Conservation (phyloP, 2,888 invertebrate species). For the Odontothrips loti region DNA sequence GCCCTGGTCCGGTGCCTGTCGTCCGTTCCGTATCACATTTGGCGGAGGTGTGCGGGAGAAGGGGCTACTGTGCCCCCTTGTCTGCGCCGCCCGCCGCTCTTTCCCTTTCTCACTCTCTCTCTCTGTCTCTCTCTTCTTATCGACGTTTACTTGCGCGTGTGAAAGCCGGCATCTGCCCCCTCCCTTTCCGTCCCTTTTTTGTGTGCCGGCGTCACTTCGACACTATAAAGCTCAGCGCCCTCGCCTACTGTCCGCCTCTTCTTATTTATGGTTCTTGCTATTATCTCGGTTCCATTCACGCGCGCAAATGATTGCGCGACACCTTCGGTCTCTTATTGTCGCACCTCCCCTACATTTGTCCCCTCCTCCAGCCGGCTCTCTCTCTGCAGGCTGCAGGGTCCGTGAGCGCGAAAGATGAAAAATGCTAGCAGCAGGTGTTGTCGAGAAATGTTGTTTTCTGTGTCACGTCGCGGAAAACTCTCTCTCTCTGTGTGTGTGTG, state of each 20-base stretch:
- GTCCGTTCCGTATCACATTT: background rate
- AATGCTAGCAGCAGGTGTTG: too few relatives aligned
- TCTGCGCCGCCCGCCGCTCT: background rate
- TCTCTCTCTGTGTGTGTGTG: background rate
- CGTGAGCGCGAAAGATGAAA: background rate
- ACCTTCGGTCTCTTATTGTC: background rate
- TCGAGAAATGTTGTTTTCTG: too few relatives aligned
- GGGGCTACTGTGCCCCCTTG: too few relatives aligned
- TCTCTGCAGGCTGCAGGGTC: background rate
- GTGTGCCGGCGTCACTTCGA: background rate
- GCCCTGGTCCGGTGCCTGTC: background rate
- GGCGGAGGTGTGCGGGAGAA: too few relatives aligned
- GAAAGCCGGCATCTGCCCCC: background rate
- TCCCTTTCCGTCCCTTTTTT: background rate
- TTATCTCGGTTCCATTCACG: background rate
- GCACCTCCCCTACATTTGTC: background rate
- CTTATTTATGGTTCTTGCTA: background rate
- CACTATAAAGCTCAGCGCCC: background rate
- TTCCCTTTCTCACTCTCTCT: background rate
- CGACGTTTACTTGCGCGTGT: background rate
- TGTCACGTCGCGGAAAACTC: too few relatives aligned
- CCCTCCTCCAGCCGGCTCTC: background rate
- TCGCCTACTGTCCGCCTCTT: background rate
- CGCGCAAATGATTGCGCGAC: too few relatives aligned
- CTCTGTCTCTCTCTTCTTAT: background rate